These are phyloP conservation scores for Thumatha senex DNA, from an alignment of 2,888 invertebrate genomes.

Conservation along the genomic window DNA sequence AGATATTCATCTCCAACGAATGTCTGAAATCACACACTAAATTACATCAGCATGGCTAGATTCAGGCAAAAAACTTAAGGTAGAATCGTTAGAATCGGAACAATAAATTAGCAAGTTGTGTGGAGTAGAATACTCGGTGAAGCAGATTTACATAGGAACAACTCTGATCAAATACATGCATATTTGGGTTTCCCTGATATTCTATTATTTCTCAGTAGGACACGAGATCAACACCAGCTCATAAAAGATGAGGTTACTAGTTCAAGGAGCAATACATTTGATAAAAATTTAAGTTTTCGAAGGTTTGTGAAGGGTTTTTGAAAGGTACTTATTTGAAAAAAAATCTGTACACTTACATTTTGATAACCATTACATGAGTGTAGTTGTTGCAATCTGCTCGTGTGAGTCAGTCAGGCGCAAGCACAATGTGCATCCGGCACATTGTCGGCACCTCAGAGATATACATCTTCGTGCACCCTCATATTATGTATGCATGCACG, in stretches of 20 bases:
- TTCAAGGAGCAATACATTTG: no score
- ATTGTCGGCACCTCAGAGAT: constrained; percentile 45
- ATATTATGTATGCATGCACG: constrained; percentile 13
- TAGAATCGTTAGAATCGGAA: not conserved
- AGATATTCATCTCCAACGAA: not conserved
- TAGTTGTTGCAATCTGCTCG: constrained; percentile 1
- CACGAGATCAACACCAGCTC: no score
- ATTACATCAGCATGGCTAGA: constrained; percentile 10
- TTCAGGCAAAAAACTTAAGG: not conserved
- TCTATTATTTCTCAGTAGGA: no score
- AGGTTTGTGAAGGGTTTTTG: no score
- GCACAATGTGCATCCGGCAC: constrained; percentile 49
- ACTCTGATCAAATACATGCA: no score
- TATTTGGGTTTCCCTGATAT: no score
- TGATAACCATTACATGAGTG: not conserved
- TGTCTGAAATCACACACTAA: constrained; percentile 25
- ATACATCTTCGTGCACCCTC: constrained; percentile 47
- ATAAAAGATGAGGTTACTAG: no score
- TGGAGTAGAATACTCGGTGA: not conserved
- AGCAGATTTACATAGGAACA: not conserved
- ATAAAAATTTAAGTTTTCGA: no score
- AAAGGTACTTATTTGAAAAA: no score
- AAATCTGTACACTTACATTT: not conserved
- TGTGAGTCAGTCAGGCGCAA: constrained; percentile 22
- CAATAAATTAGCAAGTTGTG: not conserved